Percentiles rank a stretch among this genome's conserved stretches.
phyloP scores from a whole-genome alignment of 2,113 vertebrate genomes.

The Ochotona curzoniae region DNA sequence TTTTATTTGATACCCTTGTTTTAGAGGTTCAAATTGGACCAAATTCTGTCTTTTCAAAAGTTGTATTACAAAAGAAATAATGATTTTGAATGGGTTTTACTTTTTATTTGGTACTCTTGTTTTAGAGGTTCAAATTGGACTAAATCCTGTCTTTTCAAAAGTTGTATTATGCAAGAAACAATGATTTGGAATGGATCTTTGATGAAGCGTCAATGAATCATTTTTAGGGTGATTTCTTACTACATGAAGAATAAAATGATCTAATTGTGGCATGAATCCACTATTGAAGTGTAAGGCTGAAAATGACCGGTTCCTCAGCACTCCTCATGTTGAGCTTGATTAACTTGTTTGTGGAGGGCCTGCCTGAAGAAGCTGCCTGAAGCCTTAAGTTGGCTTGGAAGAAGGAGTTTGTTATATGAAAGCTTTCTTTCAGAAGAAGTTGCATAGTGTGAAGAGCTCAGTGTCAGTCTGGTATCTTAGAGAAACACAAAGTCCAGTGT shows the following conservation, averaged over 20 bases:
- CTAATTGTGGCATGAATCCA: not conserved
- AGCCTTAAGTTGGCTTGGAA: not conserved
- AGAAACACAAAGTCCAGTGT: not conserved
- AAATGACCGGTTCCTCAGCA: constrained; percentile 46
- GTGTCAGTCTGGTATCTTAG: not conserved
- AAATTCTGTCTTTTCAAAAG: not conserved
- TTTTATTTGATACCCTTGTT: constrained; percentile 43
- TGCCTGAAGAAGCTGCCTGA: not conserved
- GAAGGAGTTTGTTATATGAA: not conserved
- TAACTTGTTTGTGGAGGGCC: not conserved
- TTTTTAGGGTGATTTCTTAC: constrained; percentile 46
- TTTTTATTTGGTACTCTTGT: constrained; percentile 43
- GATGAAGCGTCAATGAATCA: constrained; percentile 47
- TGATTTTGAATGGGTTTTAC: constrained; percentile 33
- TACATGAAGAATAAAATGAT: constrained; percentile 26
- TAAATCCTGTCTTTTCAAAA: not conserved
- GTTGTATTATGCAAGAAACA: not conserved
- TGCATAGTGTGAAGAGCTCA: not conserved
- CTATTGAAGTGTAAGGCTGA: not conserved
- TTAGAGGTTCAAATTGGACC: constrained; percentile 43
- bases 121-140: constrained; percentile 47
- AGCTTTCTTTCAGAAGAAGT: not conserved
- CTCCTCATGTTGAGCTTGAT: constrained; percentile 8
- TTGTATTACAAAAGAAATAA: not conserved
- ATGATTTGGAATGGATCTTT: constrained; percentile 25